Evolutionary conservation across 2,888 invertebrate genomes (phyloP).

Genomic region (Philopedon plagiatum): DNA sequence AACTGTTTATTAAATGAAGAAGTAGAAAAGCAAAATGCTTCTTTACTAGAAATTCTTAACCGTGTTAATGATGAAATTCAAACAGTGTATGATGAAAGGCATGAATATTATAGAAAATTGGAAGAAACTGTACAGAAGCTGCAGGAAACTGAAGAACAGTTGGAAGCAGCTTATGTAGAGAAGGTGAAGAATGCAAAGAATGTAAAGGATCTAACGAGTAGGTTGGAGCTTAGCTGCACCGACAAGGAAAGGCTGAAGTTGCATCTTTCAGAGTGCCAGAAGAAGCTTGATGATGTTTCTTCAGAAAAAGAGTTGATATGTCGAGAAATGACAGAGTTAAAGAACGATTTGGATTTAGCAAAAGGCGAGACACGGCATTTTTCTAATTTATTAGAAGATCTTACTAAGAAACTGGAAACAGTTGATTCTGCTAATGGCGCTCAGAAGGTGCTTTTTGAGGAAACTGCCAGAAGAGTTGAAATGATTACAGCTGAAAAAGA

Average conservation of each 20-base stretch:
- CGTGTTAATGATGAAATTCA: not conserved
- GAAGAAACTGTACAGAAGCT: slow-evolving; percentile 18
- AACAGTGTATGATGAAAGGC: slow-evolving; percentile 12
- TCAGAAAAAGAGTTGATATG: slow-evolving; percentile 1
- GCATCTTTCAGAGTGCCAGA: not conserved
- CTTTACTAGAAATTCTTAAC: not conserved
- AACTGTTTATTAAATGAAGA: not conserved
- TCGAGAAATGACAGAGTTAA: slow-evolving; percentile 15
- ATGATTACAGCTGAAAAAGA: slow-evolving; percentile 4
- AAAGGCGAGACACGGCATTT: slow-evolving; percentile 26
- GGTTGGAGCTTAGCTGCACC: slow-evolving; percentile 5
- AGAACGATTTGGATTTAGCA: not conserved
- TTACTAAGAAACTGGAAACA: slow-evolving; percentile 10
- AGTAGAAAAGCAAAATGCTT: not conserved
- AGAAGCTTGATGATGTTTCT: not conserved
- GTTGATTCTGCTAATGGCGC: slow-evolving; percentile 10
- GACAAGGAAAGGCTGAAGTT: slow-evolving; percentile 29
- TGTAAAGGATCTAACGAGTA: not conserved
- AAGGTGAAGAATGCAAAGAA: not conserved
- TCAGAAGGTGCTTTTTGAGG: slow-evolving; percentile 8
- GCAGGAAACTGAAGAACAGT: slow-evolving; percentile 22
- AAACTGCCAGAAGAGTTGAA: slow-evolving; percentile 30
- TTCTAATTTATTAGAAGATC: slow-evolving; percentile 4
- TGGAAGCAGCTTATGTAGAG: not conserved
- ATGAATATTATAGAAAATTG: slow-evolving; percentile 25